A percentile compares a stretch with the other conserved stretches of the same genome.
Evolutionary conservation across 37 sponge, comb jelly and placozoan genomes (phyloP).

Genomic region (Diacarnus erythraeanus): DNA sequence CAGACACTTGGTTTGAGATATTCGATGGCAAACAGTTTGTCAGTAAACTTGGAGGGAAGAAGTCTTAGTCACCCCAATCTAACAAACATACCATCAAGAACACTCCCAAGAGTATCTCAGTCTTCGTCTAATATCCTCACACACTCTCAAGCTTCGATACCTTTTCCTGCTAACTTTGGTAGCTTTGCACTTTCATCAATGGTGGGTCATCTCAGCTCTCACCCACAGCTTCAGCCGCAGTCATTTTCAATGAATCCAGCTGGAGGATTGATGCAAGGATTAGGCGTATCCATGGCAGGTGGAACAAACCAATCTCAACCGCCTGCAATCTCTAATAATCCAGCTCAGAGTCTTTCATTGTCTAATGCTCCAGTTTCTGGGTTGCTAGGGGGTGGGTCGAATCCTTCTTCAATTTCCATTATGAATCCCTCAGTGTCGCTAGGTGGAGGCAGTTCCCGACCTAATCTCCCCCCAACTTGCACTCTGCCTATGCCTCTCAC

Average conservation of each 20-base stretch:
- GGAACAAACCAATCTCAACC: background rate
- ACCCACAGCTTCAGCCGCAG: background rate
- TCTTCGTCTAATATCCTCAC: background rate
- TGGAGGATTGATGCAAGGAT: background rate
- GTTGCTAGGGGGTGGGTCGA: background rate
- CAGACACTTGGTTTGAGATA: background rate
- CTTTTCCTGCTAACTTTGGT: background rate
- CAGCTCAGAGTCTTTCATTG: background rate
- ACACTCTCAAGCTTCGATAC: background rate
- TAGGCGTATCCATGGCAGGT: background rate
- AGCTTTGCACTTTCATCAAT: conserved; percentile 7
- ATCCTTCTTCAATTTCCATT: background rate
- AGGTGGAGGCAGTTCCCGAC: background rate
- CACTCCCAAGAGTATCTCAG: background rate
- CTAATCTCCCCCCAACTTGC: background rate
- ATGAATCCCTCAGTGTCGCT: background rate
- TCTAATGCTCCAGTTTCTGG: background rate
- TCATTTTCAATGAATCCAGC: background rate
- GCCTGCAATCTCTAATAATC: background rate
- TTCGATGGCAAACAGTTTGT: background rate
- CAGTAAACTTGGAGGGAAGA: background rate
- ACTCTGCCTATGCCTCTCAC: conserved; percentile 17
- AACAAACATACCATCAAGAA: background rate
- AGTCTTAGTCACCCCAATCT: conserved; percentile 4
- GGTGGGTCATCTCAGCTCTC: conserved; percentile 8